Evolutionary conservation across 2,888 invertebrate genomes (phyloP), one percentile per base, ranked within the genome.

Genomic region (Blomia tropicalis): DNA sequence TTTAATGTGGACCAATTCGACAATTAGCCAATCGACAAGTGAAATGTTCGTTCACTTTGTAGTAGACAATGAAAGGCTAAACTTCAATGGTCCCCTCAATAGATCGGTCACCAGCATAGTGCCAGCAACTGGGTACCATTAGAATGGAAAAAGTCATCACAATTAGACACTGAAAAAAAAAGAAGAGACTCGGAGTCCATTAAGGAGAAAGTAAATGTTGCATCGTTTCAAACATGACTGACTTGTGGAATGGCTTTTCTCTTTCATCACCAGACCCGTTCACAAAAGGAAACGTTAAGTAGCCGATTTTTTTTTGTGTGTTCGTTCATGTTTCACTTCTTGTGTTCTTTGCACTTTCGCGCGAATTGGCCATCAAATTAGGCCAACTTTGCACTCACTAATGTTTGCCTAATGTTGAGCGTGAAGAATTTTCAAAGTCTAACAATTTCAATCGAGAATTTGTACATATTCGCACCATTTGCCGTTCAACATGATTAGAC

Each of bases 251-350:
- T 47, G n/a, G 51, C 51, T 27, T 47, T 47, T 22, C 51, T 47
- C 51, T 47, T 47, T 47, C 51, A 47, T 47, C 51, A 47, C 51
- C 51, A 47, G 51, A 19, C 51, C n/a, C 51, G 27, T 47, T n/a
- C 7, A 47, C 7, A 47, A 47, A 47, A 47, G 51, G 51, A 47
- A 47, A n/a, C 51, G 51, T 27, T 47, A 47, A 47, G 51, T 47
- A 47, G 51, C 51, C n/a, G n/a, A n/a, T n/a, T n/a, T n/a, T n/a
- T n/a, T n/a, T n/a, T n/a, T n/a, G n/a, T n/a, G n/a, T n/a, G n/a
- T n/a, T n/a, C n/a, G n/a, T n/a, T n/a, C n/a, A n/a, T n/a, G n/a
- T n/a, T n/a, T n/a, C n/a, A n/a, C n/a, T n/a, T n/a, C n/a, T n/a
- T n/a, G n/a, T n/a, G n/a, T n/a, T n/a, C n/a, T 11, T 47, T 47